A percentile compares a stretch with the other conserved stretches of the same genome.
These are phyloP conservation scores for Ophioninae sp. DNA, from an alignment of 2,888 invertebrate species.

Conservation along the genomic window DNA sequence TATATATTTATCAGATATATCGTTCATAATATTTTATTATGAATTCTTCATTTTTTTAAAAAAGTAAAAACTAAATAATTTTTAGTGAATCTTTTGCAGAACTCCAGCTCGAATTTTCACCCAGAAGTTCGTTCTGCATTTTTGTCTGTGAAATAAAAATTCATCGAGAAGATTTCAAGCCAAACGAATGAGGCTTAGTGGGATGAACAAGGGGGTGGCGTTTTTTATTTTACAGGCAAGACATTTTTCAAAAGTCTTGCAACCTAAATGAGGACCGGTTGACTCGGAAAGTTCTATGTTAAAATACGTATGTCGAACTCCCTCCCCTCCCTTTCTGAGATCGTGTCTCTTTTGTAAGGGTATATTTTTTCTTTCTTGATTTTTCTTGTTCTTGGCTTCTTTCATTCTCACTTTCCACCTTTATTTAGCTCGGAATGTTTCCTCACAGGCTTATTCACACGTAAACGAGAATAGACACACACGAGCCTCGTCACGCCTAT, in stretches of 20 bases:
- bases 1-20: too few relatives aligned
- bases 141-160: too few relatives aligned
- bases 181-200: background rate
- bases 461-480: background rate
- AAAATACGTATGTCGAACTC: background rate
- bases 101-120: too few relatives aligned
- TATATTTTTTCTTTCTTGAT: constrained; percentile 21
- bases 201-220: background rate
- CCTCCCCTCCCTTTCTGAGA: background rate
- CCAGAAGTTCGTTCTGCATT: too few relatives aligned
- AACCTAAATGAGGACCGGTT: background rate
- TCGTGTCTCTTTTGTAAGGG: background rate
- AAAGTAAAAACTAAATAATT: too few relatives aligned
- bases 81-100: too few relatives aligned
- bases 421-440: constrained; percentile 42
- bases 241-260: background rate
- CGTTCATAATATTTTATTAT: too few relatives aligned
- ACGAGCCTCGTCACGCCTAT: constrained; percentile 33
- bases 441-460: background rate
- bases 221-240: background rate
- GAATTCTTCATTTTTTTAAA: too few relatives aligned
- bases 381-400: constrained; percentile 30
- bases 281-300: constrained; percentile 5
- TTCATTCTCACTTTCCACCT: constrained; percentile 47
- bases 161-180: too few relatives aligned